Evolutionary conservation across 2,113 vertebrate species (phyloP), one percentile per base, ranked within the genome.

Genomic region (Catharus minimus): DNA sequence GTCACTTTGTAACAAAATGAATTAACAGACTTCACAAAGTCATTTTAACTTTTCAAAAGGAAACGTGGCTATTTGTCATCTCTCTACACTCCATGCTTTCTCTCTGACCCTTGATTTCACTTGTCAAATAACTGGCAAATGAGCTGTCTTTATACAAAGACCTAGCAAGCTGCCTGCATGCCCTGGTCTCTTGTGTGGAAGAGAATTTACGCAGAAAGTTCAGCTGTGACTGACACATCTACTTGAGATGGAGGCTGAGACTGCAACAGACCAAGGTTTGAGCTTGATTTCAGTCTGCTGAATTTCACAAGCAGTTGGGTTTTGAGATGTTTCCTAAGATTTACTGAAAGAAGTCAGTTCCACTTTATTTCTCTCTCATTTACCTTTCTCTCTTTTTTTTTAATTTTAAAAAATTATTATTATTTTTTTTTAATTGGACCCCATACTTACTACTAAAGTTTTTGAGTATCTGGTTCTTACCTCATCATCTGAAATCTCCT

Each of bases 81-180:
- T 82, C 30, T 79, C 41, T 73, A 21, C 26, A 44, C 18, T 87
- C 32, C 8, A 3, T n/a, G n/a, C 49, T 62, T 89, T 73, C 60
- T 89, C 38, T 71, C 43, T 67, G 64, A 66, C 57, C 56, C 58
- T 82, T 66, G 38, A 61, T 89, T 94, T 46, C 39, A 24, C 62
- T 79, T 68, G 55, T 49, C 67, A 88, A 69, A 69, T 46, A 69
- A 46, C 67, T 73, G 64, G 72, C 17, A 92, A 95, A 87, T 77
- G 58, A 89, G 17, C 52, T 79, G 55, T 85, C 85, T 73, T 82
- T 61, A 36, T 85, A 47, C 0, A 9, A 76, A 69, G n/a, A 62
- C n/a, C 14, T n/a, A 80, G 39, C 7, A 43, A 82, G 50, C 32
- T 36, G 12, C 22, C 79, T 88, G 18, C 32, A 9, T 72, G 47